Base-by-base conservation (phyloP, 92 coral and sea anemone genomes). In the Desmophyllum pertusum region DNA sequence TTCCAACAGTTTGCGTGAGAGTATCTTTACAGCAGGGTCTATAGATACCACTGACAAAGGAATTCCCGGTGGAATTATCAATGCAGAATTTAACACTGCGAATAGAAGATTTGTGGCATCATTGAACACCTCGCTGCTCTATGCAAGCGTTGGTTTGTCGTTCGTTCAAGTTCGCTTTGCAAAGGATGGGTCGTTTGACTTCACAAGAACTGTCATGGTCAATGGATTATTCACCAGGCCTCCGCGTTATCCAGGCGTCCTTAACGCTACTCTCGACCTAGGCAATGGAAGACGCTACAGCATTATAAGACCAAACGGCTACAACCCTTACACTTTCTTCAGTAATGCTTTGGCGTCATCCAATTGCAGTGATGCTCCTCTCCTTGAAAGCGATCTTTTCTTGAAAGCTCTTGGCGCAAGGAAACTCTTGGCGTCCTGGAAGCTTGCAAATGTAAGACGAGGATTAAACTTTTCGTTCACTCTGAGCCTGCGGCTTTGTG, bases 321-420 rank as follows among this genome's bases (percentile, higher is more conserved):
- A 88, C 63, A 88, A 88, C 51, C 91, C 91, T 11, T 45, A 75
- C 65, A 78, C 75, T 10, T 52, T 80, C 37, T 88, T 88, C 50
- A 77, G 73, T 17, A 88, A 88, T 41, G 62, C 91, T 9, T 73
- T 88, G 27, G 83, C 88, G 70, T 83, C 88, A 1, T 21, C 71
- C 23, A 77, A 88, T 15, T 88, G 91, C 52, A 88, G 88, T 50
- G 91, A 88, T 8, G 70, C 10, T 21, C 91, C 91, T 15, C 51
- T 88, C 2, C 88, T 88, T 17, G 75, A 77, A 43, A 53, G 75
- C 46, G 80, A 57, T 25, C 67, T 88, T 48, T 51, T 57, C 62
- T 18, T 77, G 18, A 43, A 59, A 2, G 43, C 88, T 14, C 48
- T 46, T n/a, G 88, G 66, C 40, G 84, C 91, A 0, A 40, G 84